These are phyloP conservation scores for Drosophila ananassae DNA, from an alignment of 1,140 invertebrate species.

Conservation along the genomic window DNA sequence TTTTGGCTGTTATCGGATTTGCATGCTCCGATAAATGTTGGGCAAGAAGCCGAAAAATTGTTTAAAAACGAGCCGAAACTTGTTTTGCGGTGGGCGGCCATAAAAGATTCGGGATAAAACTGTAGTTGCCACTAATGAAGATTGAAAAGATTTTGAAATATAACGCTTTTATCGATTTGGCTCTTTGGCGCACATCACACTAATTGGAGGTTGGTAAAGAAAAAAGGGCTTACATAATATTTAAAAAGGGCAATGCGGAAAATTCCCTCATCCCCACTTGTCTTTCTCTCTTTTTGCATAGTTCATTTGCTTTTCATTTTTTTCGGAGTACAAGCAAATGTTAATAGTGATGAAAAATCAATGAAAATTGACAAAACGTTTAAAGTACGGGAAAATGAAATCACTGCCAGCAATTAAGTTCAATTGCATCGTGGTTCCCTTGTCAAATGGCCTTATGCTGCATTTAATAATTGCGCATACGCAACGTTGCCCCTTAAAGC, in stretches of 20 bases:
- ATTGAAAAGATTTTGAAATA: slow-evolving; percentile 39
- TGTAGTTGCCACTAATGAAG: slow-evolving; percentile 13
- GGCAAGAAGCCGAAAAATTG: slow-evolving; percentile 44
- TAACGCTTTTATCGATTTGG: slow-evolving; percentile 1
- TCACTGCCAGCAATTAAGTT: slow-evolving; percentile 64
- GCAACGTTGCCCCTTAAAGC: slow-evolving; percentile 72
- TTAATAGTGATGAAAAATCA: slow-evolving; percentile 47
- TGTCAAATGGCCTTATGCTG: slow-evolving; percentile 60
- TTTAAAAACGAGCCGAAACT: slow-evolving; percentile 52
- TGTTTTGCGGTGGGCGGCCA: slow-evolving; percentile 3
- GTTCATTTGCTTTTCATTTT: slow-evolving; percentile 47
- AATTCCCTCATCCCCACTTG: not conserved
- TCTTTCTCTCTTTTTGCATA: slow-evolving; percentile 2
- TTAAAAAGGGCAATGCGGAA: not conserved
- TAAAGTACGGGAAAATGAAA: slow-evolving; percentile 1
- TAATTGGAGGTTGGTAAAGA: not conserved
- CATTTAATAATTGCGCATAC: slow-evolving; percentile 81
- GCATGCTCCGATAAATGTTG: slow-evolving; percentile 36
- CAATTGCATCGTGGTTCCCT: slow-evolving; percentile 55
- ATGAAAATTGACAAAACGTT: slow-evolving; percentile 46
- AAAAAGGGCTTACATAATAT: not conserved
- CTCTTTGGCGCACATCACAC: not conserved
- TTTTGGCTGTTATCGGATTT: slow-evolving; percentile 66
- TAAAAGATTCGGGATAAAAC: slow-evolving; percentile 14
- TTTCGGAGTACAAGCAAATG: slow-evolving; percentile 32